Base-by-base conservation (phyloP, 2,113 vertebrate genomes). In the Butastur rufipennis region DNA sequence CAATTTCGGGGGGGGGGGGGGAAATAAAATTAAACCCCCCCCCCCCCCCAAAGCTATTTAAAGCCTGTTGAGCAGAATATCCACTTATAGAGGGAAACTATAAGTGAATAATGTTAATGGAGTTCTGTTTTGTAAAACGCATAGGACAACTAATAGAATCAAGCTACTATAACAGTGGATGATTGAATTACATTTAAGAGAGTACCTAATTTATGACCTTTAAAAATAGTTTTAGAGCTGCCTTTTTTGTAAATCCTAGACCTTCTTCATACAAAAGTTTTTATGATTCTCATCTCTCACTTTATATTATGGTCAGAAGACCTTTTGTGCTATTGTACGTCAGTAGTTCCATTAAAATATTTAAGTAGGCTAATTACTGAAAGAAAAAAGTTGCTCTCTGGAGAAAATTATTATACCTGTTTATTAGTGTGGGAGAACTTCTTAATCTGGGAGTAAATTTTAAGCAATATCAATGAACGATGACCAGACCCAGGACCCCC, bases 41-140 rank as follows among this genome's bases (percentile, higher is more conserved):
- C n/a, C n/a, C n/a, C n/a, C n/a, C n/a, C n/a, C n/a, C n/a, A n/a
- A n/a, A n/a, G n/a, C 96, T 97, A 81, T 97, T 98, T 98, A 97
- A 97, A 97, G 97, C 86, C 91, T 87, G 82, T 97, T 97, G 89
- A 96, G 80, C 79, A 92, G 89, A 97, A 87, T 95, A 71, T 96
- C 93, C 92, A 94, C 89, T 96, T 95, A 85, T 56, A 97, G 94
- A 92, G 72, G 86, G 95, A 95, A 96, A 55, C 88, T 91, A 61
- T 91, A 92, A 92, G 78, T 93, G 96, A 95, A 95, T 94, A 77
- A 95, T 86, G 83, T 95, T 97, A 92, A 94, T 93, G 92, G 97
- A 97, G 93, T 89, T 97, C 94, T 97, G 85, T 96, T 98, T 96
- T 79, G 90, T 93, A 81, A 96, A 96, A 96, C 3, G 32, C 93